Evolutionary conservation across 2,888 invertebrate genomes (phyloP).

Genomic region (Drosophila mayaguana): DNA sequence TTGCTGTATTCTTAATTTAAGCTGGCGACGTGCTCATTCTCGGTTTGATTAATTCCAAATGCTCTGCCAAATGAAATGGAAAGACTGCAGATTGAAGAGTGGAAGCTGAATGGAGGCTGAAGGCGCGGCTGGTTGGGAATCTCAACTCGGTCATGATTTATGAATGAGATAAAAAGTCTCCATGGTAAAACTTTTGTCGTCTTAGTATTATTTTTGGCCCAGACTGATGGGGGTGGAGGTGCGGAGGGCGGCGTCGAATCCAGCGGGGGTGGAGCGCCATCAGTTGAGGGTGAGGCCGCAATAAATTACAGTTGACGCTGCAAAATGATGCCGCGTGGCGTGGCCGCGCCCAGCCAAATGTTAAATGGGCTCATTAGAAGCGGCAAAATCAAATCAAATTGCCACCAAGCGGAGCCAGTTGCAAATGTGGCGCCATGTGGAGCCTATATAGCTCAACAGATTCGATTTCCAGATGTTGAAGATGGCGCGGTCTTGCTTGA

Average conservation of each 20-base stretch:
- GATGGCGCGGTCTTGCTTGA: neutral
- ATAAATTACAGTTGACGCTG: conserved; percentile 58
- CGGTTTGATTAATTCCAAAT: conserved; percentile 61
- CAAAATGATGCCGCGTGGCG: conserved; percentile 26
- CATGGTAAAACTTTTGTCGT: conserved; percentile 59
- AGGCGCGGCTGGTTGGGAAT: neutral
- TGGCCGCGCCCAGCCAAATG: conserved; percentile 51
- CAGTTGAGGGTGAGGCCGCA: conserved; percentile 3
- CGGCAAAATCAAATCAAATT: conserved; percentile 34
- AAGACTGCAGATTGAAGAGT: conserved; percentile 8
- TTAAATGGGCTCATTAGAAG: conserved; percentile 63
- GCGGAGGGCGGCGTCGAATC: neutral
- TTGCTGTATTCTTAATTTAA: conserved; percentile 8
- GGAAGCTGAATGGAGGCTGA: neutral
- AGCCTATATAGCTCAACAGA: neutral
- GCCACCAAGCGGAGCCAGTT: conserved; percentile 6
- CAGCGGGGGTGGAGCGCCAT: neutral
- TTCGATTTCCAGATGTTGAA: neutral
- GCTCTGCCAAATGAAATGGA: conserved; percentile 59
- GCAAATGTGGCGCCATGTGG: neutral
- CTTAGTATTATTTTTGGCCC: conserved; percentile 51
- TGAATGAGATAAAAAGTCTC: conserved; percentile 70
- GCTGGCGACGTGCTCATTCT: conserved; percentile 37
- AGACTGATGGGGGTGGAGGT: neutral
- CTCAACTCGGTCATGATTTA: conserved; percentile 66